Evolutionary conservation across 2,113 vertebrate species (phyloP).

Genomic region (Cettia cetti): DNA sequence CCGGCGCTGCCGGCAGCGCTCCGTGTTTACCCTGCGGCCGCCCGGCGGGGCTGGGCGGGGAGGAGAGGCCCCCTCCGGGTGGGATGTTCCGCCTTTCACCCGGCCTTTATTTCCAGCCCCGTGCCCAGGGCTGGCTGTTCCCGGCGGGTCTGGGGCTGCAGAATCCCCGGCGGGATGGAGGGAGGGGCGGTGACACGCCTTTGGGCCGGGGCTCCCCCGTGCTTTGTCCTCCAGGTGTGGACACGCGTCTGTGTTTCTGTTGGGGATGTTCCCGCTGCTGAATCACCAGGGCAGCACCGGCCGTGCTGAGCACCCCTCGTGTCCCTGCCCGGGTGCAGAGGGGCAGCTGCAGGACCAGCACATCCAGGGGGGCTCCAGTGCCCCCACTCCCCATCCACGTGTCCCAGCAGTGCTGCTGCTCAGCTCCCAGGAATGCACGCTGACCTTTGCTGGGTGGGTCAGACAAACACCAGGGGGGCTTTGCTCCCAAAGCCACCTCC

Average conservation of each 20-base stretch:
- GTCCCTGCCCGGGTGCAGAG: accelerated
- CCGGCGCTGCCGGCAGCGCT: conserved; percentile 13
- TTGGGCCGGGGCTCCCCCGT: accelerated
- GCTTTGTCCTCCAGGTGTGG: accelerated
- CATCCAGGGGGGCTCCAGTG: background rate
- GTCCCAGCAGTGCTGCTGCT: background rate
- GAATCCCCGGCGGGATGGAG: background rate
- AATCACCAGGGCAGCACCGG: background rate
- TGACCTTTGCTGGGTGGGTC: background rate
- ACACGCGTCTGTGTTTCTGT: accelerated
- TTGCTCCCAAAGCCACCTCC: background rate
- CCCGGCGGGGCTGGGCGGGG: conserved; percentile 7
- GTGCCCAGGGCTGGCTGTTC: background rate
- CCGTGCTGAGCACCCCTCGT: background rate
- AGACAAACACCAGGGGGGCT: background rate
- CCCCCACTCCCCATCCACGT: accelerated
- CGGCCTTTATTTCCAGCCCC: background rate
- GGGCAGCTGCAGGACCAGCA: background rate
- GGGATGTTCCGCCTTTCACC: conserved; percentile 58
- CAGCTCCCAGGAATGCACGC: background rate
- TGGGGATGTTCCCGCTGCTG: accelerated
- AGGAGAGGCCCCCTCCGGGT: conserved; percentile 15
- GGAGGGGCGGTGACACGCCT: accelerated
- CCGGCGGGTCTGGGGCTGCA: background rate
- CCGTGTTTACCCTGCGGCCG: conserved; percentile 48